Conservation (phyloP, 2,113 vertebrate species). For the Plectropomus leopardus region DNA sequence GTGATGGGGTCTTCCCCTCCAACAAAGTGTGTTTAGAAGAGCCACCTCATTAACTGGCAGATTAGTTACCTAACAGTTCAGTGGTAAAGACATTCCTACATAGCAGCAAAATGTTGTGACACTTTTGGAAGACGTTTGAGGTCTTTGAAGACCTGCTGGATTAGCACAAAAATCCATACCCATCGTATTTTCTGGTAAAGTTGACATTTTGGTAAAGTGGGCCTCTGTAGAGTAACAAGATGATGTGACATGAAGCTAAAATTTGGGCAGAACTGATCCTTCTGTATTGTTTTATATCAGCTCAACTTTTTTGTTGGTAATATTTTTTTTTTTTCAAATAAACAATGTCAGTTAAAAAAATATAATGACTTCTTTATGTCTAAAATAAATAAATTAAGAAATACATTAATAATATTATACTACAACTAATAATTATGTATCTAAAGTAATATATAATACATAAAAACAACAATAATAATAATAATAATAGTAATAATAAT, state of each 20-base stretch:
- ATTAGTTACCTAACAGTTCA: not conserved
- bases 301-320: no score
- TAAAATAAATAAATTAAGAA: no score
- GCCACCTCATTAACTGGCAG: constrained; percentile 4
- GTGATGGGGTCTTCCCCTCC: constrained; percentile 28
- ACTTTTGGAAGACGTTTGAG: not conserved
- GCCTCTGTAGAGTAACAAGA: not conserved
- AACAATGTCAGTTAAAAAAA: no score
- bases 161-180: not conserved
- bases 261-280: not conserved
- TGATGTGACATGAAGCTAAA: constrained; percentile 1
- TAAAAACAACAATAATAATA: no score
- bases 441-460: no score
- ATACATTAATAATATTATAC: no score
- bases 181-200: not conserved
- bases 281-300: no score
- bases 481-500: no score
- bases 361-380: no score
- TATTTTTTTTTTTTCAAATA: no score
- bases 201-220: constrained; percentile 19
- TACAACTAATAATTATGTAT: no score
- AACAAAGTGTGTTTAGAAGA: not conserved
- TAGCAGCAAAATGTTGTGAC: no score
- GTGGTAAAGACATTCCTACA: not conserved
- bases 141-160: not conserved